These are phyloP conservation scores for Aspidoscelis tigris DNA, from an alignment of 2,113 vertebrate species.

Conservation along the genomic window DNA sequence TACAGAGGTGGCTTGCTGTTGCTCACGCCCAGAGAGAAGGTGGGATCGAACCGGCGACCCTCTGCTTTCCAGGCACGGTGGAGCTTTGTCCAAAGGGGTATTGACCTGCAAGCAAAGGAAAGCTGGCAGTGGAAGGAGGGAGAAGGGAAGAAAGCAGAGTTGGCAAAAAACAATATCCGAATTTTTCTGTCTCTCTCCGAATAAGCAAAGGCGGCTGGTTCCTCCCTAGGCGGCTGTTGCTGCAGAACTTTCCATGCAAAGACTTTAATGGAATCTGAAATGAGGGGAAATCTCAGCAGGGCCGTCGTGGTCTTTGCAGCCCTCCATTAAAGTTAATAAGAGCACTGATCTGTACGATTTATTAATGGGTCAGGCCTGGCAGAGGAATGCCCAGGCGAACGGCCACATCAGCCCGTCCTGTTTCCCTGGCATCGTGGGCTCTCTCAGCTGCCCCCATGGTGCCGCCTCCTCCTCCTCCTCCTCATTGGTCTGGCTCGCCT, in stretches of 20 bases:
- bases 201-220: conserved; percentile 67
- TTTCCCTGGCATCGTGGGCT: conserved; percentile 52
- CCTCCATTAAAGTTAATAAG: conserved; percentile 85
- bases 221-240: conserved; percentile 77
- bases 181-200: conserved; percentile 16
- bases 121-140: not conserved
- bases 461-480: not conserved
- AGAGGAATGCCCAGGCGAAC: conserved; percentile 63
- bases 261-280: conserved; percentile 83
- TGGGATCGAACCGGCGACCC: too few relatives aligned
- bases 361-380: conserved; percentile 77
- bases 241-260: conserved; percentile 86
- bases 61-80: not conserved
- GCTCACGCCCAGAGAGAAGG: too few relatives aligned
- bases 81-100: conserved; percentile 25
- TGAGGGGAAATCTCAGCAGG: conserved; percentile 81
- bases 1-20: too few relatives aligned
- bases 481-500: conserved; percentile 83
- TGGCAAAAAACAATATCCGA: conserved; percentile 71
- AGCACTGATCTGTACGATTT: conserved; percentile 82
- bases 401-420: conserved; percentile 18
- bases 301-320: conserved; percentile 75
- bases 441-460: conserved; percentile 14
- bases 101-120: conserved; percentile 72
- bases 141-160: conserved; percentile 37